These are phyloP conservation scores for Nestor notabilis DNA, from an alignment of 2,113 vertebrate genomes.

Conservation along the genomic window DNA sequence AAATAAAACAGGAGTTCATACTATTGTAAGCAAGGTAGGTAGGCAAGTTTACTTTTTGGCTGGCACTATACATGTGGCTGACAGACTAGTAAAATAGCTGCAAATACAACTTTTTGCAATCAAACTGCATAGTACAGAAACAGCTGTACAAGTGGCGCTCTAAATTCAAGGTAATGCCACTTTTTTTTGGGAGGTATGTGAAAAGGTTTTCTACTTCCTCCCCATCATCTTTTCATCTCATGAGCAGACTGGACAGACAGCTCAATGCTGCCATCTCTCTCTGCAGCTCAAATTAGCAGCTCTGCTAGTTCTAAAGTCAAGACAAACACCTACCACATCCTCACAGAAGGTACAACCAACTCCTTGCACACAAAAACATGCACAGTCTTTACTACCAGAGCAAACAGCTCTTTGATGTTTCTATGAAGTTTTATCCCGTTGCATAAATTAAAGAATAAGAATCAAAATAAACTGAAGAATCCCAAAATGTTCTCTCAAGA, in stretches of 20 bases:
- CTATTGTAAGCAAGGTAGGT: fast-evolving
- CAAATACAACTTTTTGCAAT: neutral
- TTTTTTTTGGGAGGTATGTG: neutral
- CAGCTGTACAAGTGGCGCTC: neutral
- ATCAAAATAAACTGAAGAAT: neutral
- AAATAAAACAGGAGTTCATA: neutral
- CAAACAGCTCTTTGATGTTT: neutral
- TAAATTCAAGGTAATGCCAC: neutral
- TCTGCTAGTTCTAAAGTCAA: neutral
- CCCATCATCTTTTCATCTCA: neutral
- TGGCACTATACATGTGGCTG: neutral
- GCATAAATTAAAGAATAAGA: neutral
- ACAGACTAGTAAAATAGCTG: neutral
- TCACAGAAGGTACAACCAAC: neutral
- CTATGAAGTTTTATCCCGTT: fast-evolving
- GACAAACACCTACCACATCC: neutral
- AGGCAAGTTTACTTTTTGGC: neutral
- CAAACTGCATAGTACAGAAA: neutral
- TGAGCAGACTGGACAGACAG: neutral
- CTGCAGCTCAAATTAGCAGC: conserved; percentile 6
- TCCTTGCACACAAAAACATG: neutral
- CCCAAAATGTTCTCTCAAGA: neutral
- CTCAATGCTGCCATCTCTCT: conserved; percentile 73
- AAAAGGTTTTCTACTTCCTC: neutral
- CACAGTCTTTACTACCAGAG: neutral